These are phyloP conservation scores for Epinephelus cyanopodus DNA, from an alignment of 2,113 vertebrate genomes.

Conservation along the genomic window DNA sequence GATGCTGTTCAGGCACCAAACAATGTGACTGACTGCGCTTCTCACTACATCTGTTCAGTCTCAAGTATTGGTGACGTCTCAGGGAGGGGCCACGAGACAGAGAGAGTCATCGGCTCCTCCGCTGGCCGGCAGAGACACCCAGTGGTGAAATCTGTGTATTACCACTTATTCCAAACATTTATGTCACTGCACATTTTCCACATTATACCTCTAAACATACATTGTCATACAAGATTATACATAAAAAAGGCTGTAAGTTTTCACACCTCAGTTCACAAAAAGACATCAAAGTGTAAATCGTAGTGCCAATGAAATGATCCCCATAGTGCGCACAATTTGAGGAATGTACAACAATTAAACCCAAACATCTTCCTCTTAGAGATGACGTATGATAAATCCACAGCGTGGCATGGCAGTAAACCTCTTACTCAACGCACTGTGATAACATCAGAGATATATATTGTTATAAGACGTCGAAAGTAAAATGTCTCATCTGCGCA, in stretches of 20 bases:
- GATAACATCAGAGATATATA: conserved; percentile 20
- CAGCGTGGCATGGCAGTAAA: conserved; percentile 51
- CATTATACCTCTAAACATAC: conserved; percentile 52
- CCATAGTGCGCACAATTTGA: conserved; percentile 31
- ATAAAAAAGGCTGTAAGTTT: conserved; percentile 44
- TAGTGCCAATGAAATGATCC: conserved; percentile 51
- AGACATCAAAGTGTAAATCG: conserved; percentile 57
- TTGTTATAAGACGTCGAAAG: neutral
- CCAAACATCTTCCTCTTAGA: conserved; percentile 7
- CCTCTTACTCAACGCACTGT: conserved; percentile 18
- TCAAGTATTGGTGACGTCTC: conserved; percentile 56
- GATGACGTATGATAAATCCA: conserved; percentile 39
- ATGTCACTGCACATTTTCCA: conserved; percentile 61
- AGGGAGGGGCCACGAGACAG: conserved; percentile 52
- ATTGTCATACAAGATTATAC: conserved; percentile 49
- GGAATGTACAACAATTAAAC: conserved; percentile 57
- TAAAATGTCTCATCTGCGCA: conserved; percentile 43
- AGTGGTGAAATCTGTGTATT: conserved; percentile 63
- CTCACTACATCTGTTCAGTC: conserved; percentile 55
- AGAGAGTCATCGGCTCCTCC: conserved; percentile 17
- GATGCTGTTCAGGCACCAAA: conserved; percentile 72
- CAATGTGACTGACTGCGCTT: conserved; percentile 67
- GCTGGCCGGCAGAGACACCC: conserved; percentile 62
- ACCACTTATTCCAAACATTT: conserved; percentile 55
- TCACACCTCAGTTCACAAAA: conserved; percentile 58